Evolutionary conservation across 1,140 invertebrate species (phyloP), one percentile per base, ranked within the genome.

Genomic region (Tetragonula clypearis): DNA sequence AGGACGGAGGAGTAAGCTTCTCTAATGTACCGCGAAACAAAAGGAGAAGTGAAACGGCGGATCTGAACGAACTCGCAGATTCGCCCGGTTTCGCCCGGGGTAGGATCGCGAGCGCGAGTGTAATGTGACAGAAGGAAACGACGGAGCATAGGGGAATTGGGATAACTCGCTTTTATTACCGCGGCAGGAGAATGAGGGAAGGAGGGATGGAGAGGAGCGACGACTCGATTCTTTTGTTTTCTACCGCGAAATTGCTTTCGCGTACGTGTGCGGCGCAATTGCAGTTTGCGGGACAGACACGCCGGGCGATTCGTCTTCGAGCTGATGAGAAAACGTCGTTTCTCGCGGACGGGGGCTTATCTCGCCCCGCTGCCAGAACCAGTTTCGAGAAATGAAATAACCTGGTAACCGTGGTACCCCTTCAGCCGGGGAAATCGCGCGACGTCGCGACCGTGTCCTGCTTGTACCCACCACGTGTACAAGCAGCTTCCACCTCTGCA

Each of bases 151-250:
- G 35, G 74, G n/a, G 56, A 85, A 88, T 88, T 26, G 82, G 78
- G 62, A 87, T 81, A 77, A 82, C 74, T 88, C 35, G 72, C 6
- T 56, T 87, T 87, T 87, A 88, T 87, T 84, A 77, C 72, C 82
- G 78, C 55, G 53, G 82, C 73, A 30, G 35, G 41, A 8, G 41
- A 30, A 30, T 35, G 35, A 35, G 35, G 3, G 35, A 35, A 35
- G 41, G 41, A 49, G 41, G 41, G 41, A 49, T 6, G 6, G 41
- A 8, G 41, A 41, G 41, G 41, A 8, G 41, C 8, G 41, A 6
- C 15, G 60, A 8, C 53, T 66, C 87, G 65, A 82, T 78, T 88
- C 86, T 82, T 88, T 88, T 87, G 82, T 88, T 66, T 66, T 77
- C 82, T 21, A 26, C 56, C 53, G 73, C 78, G 74, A 85, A 88